phyloP scores from a whole-genome alignment of 30 jellyfish, hydroid and myxozoan species.

The Hydractinia echinata region DNA sequence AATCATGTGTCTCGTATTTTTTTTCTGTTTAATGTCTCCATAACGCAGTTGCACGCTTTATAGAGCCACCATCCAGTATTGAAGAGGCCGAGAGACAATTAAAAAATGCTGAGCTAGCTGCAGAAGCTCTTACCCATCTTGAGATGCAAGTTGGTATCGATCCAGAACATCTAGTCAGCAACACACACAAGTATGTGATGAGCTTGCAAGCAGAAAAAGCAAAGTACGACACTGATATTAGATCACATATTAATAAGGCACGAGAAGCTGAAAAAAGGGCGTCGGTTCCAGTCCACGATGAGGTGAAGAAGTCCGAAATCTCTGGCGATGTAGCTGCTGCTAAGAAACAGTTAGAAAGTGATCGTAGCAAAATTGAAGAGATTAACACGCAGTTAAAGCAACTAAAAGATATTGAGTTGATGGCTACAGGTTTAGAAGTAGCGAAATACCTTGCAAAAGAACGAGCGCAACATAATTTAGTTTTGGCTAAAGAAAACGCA shows the following conservation, averaged over 20 bases:
- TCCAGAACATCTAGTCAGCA: constrained; percentile 74
- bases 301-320: constrained; percentile 33
- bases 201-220: constrained; percentile 62
- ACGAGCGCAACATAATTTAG: constrained; percentile 59
- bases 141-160: constrained; percentile 72
- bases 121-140: constrained; percentile 67
- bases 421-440: constrained; percentile 81
- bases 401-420: constrained; percentile 67
- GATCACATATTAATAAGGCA: constrained; percentile 49
- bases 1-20: too few relatives aligned
- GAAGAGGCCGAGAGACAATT: constrained; percentile 56
- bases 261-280: constrained; percentile 60
- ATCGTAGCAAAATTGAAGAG: constrained; percentile 73
- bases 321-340: constrained; percentile 39
- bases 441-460: constrained; percentile 89
- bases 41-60: too few relatives aligned
- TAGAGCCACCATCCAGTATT: constrained; percentile 46
- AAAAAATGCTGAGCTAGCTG: constrained; percentile 66
- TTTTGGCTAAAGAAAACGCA: constrained; percentile 45
- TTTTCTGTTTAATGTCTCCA: too few relatives aligned
- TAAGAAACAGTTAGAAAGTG: constrained; percentile 72
- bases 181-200: constrained; percentile 59
- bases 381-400: constrained; percentile 58
- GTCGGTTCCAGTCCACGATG: constrained; percentile 43
- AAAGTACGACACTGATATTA: constrained; percentile 59